Base-by-base conservation (phyloP, 2,113 vertebrate species). In the Pseudopipra pipra region DNA sequence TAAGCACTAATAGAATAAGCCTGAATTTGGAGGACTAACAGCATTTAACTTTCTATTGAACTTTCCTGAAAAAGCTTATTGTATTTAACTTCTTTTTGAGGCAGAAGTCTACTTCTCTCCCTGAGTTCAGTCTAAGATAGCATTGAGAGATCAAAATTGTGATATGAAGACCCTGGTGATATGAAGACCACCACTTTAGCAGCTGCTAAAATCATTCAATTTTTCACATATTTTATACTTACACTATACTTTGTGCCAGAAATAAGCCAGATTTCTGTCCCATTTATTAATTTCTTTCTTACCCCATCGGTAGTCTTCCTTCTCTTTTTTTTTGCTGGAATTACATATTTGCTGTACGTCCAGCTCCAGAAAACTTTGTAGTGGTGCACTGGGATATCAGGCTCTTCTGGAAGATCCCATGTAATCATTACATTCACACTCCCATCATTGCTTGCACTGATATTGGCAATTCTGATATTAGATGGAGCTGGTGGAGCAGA, bases 311-410 rank as follows among this genome's bases (percentile, higher is more conserved):
- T 98, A 66, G 98, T 99, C 98, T 98, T 99, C 61, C 99, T 98
- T 94, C 98, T 98, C 94, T 98, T 99, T 98, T 99, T 99, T 94
- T 98, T 99, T 18, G 98, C 98, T 9, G 98, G 98, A 71, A 99
- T 98, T n/a, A 98, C 94, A 1, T 98, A 98, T 98, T 98, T 99
- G 88, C 98, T 97, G 15, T 97, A 98, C 0, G 97, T 98, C 99
- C 99, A 99, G 97, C 98, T 99, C 99, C 99, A 99, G 94, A 98
- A 99, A 19, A 99, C 98, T 94, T 99, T 99, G 97, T 99, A 99
- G 97, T 99, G 99, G 73, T 99, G 99, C 19, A 99, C 96, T 12
- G 99, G 99, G 68, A 99, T 97, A 71, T 99, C 99, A 0, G 98
- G 98, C 52, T 99, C 99, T 92, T 98, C 98, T 1, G 98, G 97